phyloP scores from a whole-genome alignment of 2,888 invertebrate species.

The Oxyteleia sp. region DNA sequence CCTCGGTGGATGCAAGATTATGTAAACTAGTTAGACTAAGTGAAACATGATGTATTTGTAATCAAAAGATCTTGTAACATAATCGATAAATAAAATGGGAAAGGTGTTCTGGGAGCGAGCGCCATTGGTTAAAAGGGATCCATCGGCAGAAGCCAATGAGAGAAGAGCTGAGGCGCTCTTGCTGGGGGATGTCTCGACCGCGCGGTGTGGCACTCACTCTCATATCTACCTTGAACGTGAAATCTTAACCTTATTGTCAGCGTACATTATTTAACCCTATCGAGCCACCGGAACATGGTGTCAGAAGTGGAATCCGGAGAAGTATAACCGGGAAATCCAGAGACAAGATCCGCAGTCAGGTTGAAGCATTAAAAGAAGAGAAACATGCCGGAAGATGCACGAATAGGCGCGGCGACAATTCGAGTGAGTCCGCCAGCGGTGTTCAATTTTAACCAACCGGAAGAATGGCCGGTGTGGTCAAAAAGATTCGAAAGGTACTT shows the following conservation, averaged over 20 bases:
- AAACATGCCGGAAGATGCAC: no score
- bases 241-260: no score
- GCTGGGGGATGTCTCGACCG: no score
- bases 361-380: no score
- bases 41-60: neutral
- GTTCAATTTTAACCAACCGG: slow-evolving; percentile 66
- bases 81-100: neutral
- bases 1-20: neutral
- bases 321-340: neutral
- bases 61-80: neutral
- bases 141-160: no score
- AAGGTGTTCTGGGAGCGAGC: neutral
- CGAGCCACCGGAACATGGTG: neutral
- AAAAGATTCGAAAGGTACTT: slow-evolving; percentile 69
- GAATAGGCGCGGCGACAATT: neutral
- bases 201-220: no score
- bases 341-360: no score
- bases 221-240: no score
- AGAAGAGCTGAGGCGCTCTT: no score
- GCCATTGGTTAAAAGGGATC: no score
- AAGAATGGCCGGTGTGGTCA: slow-evolving; percentile 50
- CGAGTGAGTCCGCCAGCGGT: neutral
- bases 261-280: no score
- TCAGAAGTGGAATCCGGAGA: neutral
- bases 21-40: neutral